Evolutionary conservation across 2,113 vertebrate genomes (phyloP), one percentile per base, ranked within the genome.

Genomic region (Elephantulus edwardii): DNA sequence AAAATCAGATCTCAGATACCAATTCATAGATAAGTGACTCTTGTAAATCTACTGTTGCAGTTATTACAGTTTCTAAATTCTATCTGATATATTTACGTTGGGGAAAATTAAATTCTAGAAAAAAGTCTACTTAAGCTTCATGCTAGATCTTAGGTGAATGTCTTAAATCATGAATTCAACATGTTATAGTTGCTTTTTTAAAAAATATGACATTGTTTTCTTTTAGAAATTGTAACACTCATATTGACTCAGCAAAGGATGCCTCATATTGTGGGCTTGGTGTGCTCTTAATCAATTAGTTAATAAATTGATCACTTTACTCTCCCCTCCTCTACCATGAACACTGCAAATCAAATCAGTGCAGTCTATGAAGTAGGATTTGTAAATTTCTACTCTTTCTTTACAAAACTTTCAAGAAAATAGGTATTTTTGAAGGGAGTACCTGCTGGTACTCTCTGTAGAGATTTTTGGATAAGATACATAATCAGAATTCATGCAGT

Each of bases 241-340:
- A 3, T 33, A 40, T 76, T 91, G 8, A 5, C 26, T 64, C 38
- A 82, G 40, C 19, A 30, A n/a, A 16, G 26, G 38, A 64, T 77
- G 33, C 20, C 40, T 90, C 24, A 66, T 35, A n/a, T 72, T 40
- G 33, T 52, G 28, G 42, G 35, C 50, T 83, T 35, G 90, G 4
- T n/a, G 88, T 80, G 86, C 12, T 71, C 22, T 82, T 30, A 62
- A 77, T 82, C 54, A 83, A 35, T 77, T 71, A 76, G 30, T 76
- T 42, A 60, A 56, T 46, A 20, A 75, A 19, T 52, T 30, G 14
- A 50, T 46, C 9, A 6, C 30, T 17, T 26, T 9, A 38, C 40
- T 64, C 30, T 24, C 5, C 6, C 52, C 92, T 88, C 0, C 6
- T 90, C 28, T 91, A 6, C 44, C 56, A 58, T 77, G 11, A 2